These are phyloP conservation scores for Pipa parva DNA, from an alignment of 2,113 vertebrate genomes.

Conservation along the genomic window DNA sequence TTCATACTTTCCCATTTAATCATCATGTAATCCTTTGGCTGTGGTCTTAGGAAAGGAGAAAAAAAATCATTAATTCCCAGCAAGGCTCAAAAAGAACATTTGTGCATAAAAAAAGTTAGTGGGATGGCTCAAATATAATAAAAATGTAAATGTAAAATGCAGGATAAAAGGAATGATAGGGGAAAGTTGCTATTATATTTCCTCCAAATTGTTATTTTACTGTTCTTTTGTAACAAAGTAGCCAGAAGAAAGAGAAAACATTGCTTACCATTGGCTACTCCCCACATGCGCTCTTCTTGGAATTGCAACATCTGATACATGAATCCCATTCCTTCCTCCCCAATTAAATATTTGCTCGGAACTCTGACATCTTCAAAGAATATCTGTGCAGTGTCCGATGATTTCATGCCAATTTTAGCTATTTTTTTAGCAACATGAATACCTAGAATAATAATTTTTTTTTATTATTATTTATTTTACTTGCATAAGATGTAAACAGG, in stretches of 20 bases:
- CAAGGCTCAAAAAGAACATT: too few relatives aligned
- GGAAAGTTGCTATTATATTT: background rate
- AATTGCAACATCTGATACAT: constrained; percentile 85
- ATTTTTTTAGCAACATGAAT: constrained; percentile 75
- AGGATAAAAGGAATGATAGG: constrained; percentile 25
- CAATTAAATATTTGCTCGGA: constrained; percentile 71
- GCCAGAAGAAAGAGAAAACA: background rate
- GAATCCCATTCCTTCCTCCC: constrained; percentile 80
- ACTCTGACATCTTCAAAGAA: constrained; percentile 79
- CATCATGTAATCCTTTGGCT: constrained; percentile 7
- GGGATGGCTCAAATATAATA: background rate
- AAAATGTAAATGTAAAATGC: background rate
- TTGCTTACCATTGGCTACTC: constrained; percentile 67
- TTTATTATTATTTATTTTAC: constrained; percentile 11
- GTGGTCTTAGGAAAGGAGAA: constrained; percentile 4
- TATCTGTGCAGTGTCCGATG: constrained; percentile 73
- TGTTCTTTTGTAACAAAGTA: too few relatives aligned
- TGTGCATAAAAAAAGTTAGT: too few relatives aligned
- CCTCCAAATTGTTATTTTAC: too few relatives aligned
- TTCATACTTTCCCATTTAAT: constrained; percentile 19
- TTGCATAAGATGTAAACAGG: too few relatives aligned
- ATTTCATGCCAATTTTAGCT: constrained; percentile 78
- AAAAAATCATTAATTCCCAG: background rate
- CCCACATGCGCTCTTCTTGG: constrained; percentile 77
- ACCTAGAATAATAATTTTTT: too few relatives aligned